Evolutionary conservation across 2,113 vertebrate genomes (phyloP).

Genomic region (Sardina pilchardus): DNA sequence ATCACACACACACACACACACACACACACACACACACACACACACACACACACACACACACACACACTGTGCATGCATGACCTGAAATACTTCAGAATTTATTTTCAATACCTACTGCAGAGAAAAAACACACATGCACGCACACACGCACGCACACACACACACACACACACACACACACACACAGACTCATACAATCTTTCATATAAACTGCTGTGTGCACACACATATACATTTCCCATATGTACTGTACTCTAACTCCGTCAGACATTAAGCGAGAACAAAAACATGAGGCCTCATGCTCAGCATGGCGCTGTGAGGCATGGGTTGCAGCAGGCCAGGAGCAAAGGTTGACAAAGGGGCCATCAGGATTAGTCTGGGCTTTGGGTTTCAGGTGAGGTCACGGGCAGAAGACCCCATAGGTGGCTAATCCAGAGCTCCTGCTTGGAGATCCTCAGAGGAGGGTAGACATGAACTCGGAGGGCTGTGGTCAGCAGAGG

Average conservation of each 20-base stretch:
- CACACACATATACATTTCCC: neutral
- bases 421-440: neutral
- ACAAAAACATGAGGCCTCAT: neutral
- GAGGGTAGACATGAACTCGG: neutral
- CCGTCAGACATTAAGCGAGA: neutral
- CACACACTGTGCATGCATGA: neutral
- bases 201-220: neutral
- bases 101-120: conserved; percentile 5
- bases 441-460: conserved; percentile 21
- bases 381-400: conserved; percentile 26
- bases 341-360: conserved; percentile 47
- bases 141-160: neutral
- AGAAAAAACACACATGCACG: neutral
- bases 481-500: neutral
- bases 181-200: neutral
- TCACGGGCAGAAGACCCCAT: conserved; percentile 36
- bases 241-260: neutral
- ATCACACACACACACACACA: neutral
- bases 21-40: neutral
- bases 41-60: conserved; percentile 19
- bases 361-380: neutral
- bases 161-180: conserved; percentile 14
- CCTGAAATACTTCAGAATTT: neutral
- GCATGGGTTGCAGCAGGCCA: neutral
- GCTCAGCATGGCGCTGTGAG: neutral